Evolutionary conservation across 2,113 vertebrate species (phyloP).

Genomic region (Sula dactylatra): DNA sequence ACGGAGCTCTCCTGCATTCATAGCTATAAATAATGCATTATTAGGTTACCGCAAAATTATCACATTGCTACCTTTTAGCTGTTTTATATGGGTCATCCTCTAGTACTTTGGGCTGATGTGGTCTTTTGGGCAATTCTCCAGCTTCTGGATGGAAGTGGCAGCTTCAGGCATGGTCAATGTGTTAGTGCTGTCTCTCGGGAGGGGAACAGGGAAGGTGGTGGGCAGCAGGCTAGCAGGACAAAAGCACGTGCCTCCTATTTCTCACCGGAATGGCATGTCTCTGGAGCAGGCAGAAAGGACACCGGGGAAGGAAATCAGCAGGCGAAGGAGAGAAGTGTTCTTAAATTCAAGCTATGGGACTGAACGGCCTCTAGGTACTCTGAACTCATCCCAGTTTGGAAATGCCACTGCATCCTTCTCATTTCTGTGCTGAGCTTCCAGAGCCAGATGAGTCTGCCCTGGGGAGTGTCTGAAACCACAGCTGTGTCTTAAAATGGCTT

Average conservation of each 20-base stretch:
- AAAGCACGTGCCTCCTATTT: rapidly evolving
- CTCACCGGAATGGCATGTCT: neutral
- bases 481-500: neutral
- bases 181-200: neutral
- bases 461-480: neutral
- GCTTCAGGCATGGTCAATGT: neutral
- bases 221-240: neutral
- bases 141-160: neutral
- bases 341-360: neutral
- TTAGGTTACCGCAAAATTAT: neutral
- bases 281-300: neutral
- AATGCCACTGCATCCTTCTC: neutral
- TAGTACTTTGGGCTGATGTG: neutral
- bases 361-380: neutral
- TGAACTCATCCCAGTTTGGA: neutral
- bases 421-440: neutral
- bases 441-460: neutral
- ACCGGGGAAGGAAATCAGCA: neutral
- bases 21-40: neutral
- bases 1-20: neutral
- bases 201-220: neutral
- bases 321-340: neutral
- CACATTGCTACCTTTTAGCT: neutral
- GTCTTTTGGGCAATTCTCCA: neutral
- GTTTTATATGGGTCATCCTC: neutral